Base-by-base conservation (phyloP, 2,797 vertebrate genomes). In the Graptemys geographica region DNA sequence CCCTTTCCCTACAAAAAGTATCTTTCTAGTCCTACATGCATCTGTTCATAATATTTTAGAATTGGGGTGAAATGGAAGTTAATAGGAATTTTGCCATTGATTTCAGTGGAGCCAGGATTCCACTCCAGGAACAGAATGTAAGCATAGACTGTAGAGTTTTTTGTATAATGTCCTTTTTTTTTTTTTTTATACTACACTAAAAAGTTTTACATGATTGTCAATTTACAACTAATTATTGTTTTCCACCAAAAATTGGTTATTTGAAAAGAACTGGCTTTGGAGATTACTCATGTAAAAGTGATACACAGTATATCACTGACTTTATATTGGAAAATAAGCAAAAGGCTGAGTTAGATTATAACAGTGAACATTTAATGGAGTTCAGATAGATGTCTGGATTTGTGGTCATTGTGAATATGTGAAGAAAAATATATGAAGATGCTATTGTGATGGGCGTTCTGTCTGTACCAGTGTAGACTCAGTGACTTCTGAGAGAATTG, bases 21-120 rank as follows among this genome's bases (percentile, higher is more conserved):
- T 79, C 16, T 25, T 91, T 44, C 88, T 11, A 80, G 25, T 79
- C 5, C 44, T 90, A 56, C 51, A 9, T 84, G 74, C 28, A 33
- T 79, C 90, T 95, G 21, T 47, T 94, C 28, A 90, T 52, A 86
- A 49, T 89, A 13, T 85, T 33, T 62, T 79, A 69, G 78, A 87
- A 56, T 8, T 79, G 11, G 21, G 23, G 76, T 65, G 84, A 91
- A 51, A 55, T 4, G 59, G 4, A 91, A 72, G 12, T 80, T 79
- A 88, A 44, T 72, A 1, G 2, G 57, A 8, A 25, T 85, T 95
- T 89, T 93, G n/a, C 19, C 25, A 82, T 96, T 85, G 81, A n/a
- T 89, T 89, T 81, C 89, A 72, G 57, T 80, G 55, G 51, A 79
- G 7, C 9, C 27, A 11, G n/a, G 27, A 28, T 91, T 90, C 87